Evolutionary conservation across 2,888 invertebrate genomes (phyloP).

Genomic region (Rapana venosa): DNA sequence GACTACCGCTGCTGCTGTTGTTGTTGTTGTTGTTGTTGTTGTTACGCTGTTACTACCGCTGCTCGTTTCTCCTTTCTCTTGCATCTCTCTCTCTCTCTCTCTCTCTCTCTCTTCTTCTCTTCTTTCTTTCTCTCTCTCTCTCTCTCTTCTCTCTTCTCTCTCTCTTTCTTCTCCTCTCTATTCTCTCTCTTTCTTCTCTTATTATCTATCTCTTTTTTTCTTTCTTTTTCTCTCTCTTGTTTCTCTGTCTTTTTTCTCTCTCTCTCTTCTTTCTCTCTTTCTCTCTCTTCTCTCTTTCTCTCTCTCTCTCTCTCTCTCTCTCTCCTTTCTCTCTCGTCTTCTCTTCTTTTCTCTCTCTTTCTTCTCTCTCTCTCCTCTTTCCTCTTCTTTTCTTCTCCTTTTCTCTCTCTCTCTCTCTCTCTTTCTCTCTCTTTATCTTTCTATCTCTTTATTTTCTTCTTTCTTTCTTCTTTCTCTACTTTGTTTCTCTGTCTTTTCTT

Average conservation of each 20-base stretch:
- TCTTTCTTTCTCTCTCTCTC: too few relatives aligned
- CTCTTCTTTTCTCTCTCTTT: neutral
- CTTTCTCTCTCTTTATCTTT: neutral
- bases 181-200: neutral
- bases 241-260: neutral
- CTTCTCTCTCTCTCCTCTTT: neutral
- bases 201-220: too few relatives aligned
- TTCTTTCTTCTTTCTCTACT: neutral
- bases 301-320: neutral
- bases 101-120: too few relatives aligned
- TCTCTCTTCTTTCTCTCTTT: neutral
- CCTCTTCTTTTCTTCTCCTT: neutral
- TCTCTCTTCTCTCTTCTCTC: too few relatives aligned
- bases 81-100: too few relatives aligned
- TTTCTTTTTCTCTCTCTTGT: neutral
- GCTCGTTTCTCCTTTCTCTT: too few relatives aligned
- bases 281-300: neutral
- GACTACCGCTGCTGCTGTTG: too few relatives aligned
- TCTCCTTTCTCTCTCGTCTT: neutral
- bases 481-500: slow-evolving; percentile 3
- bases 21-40: too few relatives aligned
- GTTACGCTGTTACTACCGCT: too few relatives aligned
- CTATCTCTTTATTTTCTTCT: neutral
- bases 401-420: neutral
- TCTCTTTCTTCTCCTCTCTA: neutral